Evolutionary conservation across 2,888 invertebrate genomes (phyloP).

Genomic region (Ceriagrion tenellum): DNA sequence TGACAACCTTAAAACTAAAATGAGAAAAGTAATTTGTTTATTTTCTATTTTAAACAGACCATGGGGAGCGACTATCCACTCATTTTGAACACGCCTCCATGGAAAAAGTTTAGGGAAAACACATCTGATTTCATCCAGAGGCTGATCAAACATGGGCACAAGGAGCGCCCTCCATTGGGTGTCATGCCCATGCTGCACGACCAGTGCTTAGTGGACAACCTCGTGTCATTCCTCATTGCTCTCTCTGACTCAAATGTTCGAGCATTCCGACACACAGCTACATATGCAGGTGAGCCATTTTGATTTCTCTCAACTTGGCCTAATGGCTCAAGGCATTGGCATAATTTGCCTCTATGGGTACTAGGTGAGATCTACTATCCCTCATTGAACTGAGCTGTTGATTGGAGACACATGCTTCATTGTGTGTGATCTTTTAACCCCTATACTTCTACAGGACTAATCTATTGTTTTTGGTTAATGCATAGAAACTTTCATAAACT

Average conservation of each 20-base stretch:
- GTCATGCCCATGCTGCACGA: constrained; percentile 81
- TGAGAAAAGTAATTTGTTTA: constrained; percentile 2
- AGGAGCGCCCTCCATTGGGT: constrained; percentile 72
- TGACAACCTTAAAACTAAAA: too few species aligned
- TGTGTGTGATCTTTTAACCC: too few species aligned
- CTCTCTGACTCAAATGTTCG: constrained; percentile 81
- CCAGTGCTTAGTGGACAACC: constrained; percentile 82
- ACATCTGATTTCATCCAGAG: constrained; percentile 81
- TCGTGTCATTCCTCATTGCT: constrained; percentile 82
- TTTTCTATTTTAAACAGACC: constrained; percentile 73
- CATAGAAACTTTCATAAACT: too few species aligned
- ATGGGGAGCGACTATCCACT: constrained; percentile 83
- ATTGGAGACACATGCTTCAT: too few species aligned
- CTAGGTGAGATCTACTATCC: too few species aligned
- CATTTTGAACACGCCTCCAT: constrained; percentile 81
- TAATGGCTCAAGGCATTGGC: neutral
- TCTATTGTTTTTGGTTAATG: too few species aligned
- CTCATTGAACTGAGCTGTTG: too few species aligned
- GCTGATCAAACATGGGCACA: constrained; percentile 81
- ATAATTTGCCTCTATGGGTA: neutral
- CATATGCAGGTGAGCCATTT: constrained; percentile 78
- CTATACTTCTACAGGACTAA: too few species aligned
- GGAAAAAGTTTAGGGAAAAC: constrained; percentile 81
- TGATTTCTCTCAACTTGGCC: neutral
- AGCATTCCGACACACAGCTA: constrained; percentile 82